Evolutionary conservation across 2,113 vertebrate genomes (phyloP).

Genomic region (Condylura cristata): DNA sequence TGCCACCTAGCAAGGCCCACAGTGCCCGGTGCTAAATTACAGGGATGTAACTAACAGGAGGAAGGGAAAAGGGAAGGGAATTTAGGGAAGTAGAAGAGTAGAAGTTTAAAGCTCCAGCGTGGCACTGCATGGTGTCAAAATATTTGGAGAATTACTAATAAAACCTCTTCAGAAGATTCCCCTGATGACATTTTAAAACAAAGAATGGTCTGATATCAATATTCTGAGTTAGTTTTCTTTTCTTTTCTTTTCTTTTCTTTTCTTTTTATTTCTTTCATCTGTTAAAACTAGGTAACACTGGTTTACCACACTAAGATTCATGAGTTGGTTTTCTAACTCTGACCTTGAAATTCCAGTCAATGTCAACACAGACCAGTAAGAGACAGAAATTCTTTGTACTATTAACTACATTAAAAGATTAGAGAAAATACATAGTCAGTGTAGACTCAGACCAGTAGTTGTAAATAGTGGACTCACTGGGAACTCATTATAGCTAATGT

Average conservation of each 20-base stretch:
- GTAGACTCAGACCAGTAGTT: background rate
- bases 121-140: background rate
- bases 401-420: background rate
- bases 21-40: background rate
- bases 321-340: slow-evolving; percentile 47
- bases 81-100: background rate
- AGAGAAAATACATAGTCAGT: background rate
- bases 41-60: background rate
- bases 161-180: background rate
- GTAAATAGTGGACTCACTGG: background rate
- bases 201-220: background rate
- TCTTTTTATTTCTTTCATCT: too few relatives aligned
- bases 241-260: too few relatives aligned
- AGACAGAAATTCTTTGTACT: slow-evolving; percentile 31
- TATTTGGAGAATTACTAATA: background rate
- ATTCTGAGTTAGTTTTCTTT: background rate
- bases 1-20: background rate
- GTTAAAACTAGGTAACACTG: too few relatives aligned
- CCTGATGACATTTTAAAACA: too few relatives aligned
- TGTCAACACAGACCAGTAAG: background rate
- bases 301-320: too few relatives aligned
- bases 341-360: slow-evolving; percentile 27
- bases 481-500: background rate
- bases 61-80: background rate
- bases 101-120: background rate